These are phyloP conservation scores for Elymnias hypermnestra DNA, from an alignment of 1,140 invertebrate genomes.

Conservation along the genomic window DNA sequence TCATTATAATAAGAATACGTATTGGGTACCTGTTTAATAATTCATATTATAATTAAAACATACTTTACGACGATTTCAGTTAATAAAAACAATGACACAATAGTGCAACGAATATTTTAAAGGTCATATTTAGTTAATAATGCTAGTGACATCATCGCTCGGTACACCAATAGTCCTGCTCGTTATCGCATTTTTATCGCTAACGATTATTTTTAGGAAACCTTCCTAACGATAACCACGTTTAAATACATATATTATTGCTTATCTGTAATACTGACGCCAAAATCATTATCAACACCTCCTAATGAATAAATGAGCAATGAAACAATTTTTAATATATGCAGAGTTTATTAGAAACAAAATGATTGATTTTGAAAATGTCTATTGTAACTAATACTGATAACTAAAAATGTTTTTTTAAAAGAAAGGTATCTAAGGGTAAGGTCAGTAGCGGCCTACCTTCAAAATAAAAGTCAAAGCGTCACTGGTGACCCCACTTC, in stretches of 20 bases:
- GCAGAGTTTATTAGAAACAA: too few species aligned
- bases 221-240: slow-evolving; percentile 16
- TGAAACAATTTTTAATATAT: slow-evolving; percentile 5
- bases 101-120: neutral
- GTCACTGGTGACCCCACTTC: too few species aligned
- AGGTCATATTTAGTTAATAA: slow-evolving; percentile 8
- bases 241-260: slow-evolving; percentile 12
- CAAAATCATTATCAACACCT: slow-evolving; percentile 5
- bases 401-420: too few species aligned
- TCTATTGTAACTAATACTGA: too few species aligned
- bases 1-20: too few species aligned
- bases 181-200: slow-evolving; percentile 14
- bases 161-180: slow-evolving; percentile 4
- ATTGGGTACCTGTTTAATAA: too few species aligned
- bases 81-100: slow-evolving; percentile 6
- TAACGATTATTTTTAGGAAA: slow-evolving; percentile 19
- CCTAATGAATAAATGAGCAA: neutral
- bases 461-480: too few species aligned
- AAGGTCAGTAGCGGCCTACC: too few species aligned
- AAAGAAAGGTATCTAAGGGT: too few species aligned
- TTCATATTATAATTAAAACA: too few species aligned
- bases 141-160: slow-evolving; percentile 12
- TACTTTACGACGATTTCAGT: neutral
- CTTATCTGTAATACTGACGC: slow-evolving; percentile 6
- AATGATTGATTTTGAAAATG: too few species aligned